Evolutionary conservation across 37 sponge, comb jelly and placozoan genomes (phyloP).

Genomic region (Hormiphora californensis): DNA sequence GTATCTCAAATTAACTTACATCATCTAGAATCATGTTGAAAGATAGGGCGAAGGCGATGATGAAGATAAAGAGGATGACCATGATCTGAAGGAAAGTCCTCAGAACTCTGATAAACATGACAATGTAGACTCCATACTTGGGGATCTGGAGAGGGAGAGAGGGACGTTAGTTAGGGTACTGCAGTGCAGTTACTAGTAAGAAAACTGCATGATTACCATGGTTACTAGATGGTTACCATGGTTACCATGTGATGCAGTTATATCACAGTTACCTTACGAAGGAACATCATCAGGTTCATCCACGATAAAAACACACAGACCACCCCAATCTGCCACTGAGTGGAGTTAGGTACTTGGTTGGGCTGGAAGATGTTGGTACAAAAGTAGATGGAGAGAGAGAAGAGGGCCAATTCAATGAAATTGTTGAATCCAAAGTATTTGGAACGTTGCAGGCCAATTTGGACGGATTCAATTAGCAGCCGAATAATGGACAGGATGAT

Average conservation of each 20-base stretch:
- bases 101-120: conserved; percentile 86
- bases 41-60: conserved; percentile 80
- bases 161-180: not conserved
- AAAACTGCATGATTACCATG: not conserved
- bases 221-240: no score
- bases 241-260: no score
- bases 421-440: not conserved
- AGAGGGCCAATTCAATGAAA: not conserved
- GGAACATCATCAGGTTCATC: conserved; percentile 76
- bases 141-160: conserved; percentile 58
- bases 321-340: conserved; percentile 78
- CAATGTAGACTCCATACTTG: conserved; percentile 77
- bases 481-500: not conserved
- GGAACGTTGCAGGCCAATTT: not conserved
- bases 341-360: no score
- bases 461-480: not conserved
- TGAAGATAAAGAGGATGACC: conserved; percentile 68
- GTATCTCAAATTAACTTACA: not conserved
- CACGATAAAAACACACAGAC: conserved; percentile 78
- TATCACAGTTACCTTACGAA: conserved; percentile 38
- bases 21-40: conserved; percentile 83
- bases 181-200: not conserved
- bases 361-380: not conserved
- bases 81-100: conserved; percentile 75
- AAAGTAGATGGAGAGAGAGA: not conserved